phyloP scores from a whole-genome alignment of 2,113 vertebrate genomes.

The Arothron firmamentum region DNA sequence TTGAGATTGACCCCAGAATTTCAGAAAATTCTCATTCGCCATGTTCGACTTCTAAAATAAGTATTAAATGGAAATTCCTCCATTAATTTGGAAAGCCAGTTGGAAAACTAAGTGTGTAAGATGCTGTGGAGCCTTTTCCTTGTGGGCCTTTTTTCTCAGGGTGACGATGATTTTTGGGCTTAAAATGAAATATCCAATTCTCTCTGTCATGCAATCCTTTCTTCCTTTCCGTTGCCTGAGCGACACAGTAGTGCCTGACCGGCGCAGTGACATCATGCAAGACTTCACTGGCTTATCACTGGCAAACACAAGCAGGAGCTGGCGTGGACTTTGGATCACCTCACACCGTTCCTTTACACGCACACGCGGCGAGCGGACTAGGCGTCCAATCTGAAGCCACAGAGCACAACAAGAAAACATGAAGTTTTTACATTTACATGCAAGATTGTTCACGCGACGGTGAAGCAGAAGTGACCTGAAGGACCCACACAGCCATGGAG shows the following conservation, averaged over 20 bases:
- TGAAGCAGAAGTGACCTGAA: constrained; percentile 11
- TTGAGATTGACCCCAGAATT: no score
- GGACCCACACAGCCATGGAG: constrained; percentile 7
- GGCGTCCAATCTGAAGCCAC: background rate
- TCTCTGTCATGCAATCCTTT: background rate
- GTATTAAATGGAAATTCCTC: no score
- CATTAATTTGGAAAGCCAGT: background rate
- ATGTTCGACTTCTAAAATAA: no score
- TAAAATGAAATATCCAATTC: background rate
- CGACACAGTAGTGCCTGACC: background rate
- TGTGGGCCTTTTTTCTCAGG: no score
- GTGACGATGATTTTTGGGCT: background rate
- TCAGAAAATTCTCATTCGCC: no score
- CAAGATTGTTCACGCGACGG: background rate
- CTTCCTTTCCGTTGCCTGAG: background rate
- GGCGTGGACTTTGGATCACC: background rate
- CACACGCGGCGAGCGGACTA: no score
- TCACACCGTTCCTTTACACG: background rate
- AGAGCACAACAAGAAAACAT: background rate
- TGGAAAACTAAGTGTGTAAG: background rate
- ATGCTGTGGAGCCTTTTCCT: background rate
- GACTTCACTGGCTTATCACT: background rate
- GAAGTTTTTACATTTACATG: background rate
- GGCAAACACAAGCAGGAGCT: background rate
- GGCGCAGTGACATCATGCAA: background rate